These are phyloP conservation scores for Tuberolachnus salignus DNA, from an alignment of 2,888 invertebrate species.

Conservation along the genomic window DNA sequence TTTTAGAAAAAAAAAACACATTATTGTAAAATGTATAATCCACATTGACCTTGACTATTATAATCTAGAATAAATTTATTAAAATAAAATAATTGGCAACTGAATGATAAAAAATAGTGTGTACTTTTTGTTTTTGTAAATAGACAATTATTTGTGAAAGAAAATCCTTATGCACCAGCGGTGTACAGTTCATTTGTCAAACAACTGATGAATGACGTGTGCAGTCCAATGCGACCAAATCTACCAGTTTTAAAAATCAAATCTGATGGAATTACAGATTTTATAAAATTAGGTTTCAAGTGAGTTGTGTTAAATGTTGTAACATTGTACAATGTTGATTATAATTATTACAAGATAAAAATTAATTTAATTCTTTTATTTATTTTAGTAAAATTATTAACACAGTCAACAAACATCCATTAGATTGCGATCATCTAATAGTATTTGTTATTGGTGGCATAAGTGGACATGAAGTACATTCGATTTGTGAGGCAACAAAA, in stretches of 20 bases:
- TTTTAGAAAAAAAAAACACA: too few species aligned
- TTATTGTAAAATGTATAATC: too few species aligned
- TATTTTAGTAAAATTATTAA: conserved; percentile 68
- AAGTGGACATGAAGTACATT: conserved; percentile 69
- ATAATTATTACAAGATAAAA: conserved; percentile 12
- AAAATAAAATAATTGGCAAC: too few species aligned
- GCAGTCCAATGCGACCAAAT: conserved; percentile 68
- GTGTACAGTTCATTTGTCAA: conserved; percentile 65
- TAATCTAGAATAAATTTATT: too few species aligned
- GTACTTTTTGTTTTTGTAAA: neutral
- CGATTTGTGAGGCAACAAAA: conserved; percentile 62
- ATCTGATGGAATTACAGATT: conserved; percentile 59
- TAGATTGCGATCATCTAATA: conserved; percentile 70
- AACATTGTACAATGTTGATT: neutral
- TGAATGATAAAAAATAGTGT: too few species aligned
- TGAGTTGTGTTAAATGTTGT: conserved; percentile 61
- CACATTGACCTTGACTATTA: too few species aligned
- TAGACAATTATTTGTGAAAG: conserved; percentile 59
- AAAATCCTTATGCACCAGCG: conserved; percentile 61
- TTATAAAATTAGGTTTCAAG: conserved; percentile 72
- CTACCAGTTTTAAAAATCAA: conserved; percentile 66
- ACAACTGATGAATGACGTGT: conserved; percentile 68
- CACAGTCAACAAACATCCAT: conserved; percentile 67
- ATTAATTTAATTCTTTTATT: conserved; percentile 4
- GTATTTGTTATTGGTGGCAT: conserved; percentile 73